These are phyloP conservation scores for Hypanus sabinus DNA, from an alignment of 2,113 vertebrate genomes.

Conservation along the genomic window DNA sequence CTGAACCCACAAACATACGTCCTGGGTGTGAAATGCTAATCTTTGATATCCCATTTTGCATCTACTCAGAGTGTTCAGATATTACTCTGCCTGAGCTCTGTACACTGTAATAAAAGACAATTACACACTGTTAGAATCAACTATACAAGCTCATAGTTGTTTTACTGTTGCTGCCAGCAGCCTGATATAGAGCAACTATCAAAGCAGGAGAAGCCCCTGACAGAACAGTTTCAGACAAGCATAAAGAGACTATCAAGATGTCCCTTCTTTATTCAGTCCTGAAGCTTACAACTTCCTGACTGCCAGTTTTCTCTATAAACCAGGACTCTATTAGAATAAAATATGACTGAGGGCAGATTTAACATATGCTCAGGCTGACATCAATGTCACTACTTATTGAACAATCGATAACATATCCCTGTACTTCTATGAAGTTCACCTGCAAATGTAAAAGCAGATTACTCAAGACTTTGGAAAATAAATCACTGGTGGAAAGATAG, in stretches of 20 bases:
- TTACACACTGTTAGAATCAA: too few species aligned
- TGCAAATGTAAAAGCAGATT: background rate
- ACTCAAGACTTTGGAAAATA: background rate
- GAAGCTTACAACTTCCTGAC: background rate
- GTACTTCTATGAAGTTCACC: background rate
- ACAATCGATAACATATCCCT: slow-evolving; percentile 1
- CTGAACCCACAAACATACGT: background rate
- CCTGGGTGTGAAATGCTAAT: background rate
- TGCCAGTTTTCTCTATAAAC: background rate
- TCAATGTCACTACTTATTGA: background rate
- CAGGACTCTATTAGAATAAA: background rate
- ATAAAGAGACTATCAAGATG: background rate
- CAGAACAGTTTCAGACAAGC: background rate
- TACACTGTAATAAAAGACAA: background rate
- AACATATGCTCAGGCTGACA: background rate
- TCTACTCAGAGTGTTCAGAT: too few species aligned
- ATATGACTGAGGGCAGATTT: background rate
- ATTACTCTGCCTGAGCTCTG: background rate
- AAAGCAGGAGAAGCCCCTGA: background rate
- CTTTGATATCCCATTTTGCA: background rate
- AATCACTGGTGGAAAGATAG: background rate
- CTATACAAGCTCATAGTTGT: background rate
- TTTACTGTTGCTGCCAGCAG: background rate
- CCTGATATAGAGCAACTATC: background rate
- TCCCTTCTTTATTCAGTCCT: background rate